Evolutionary conservation across 2,797 vertebrate genomes (phyloP), one percentile per base, ranked within the genome.

Genomic region (Oryzias dopingdopingensis): DNA sequence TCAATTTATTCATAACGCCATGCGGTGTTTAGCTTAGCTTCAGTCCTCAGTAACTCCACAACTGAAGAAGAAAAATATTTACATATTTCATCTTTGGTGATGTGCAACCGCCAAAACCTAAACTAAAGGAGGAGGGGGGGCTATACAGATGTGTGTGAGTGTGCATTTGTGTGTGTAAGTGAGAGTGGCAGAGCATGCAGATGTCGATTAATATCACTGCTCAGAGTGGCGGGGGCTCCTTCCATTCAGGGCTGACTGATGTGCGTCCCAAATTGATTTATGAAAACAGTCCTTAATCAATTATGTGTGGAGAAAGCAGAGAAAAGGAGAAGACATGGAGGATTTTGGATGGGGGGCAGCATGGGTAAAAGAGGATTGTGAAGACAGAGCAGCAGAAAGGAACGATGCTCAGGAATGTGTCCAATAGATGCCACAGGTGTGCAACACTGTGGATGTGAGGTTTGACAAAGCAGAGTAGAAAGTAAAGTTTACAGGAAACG

Each of bases 211-310:
- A 90, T 85, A 85, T 74, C 16, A 29, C 65, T 49, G 65, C 78
- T 70, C 78, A 66, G 81, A 74, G 77, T 82, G 32, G 32, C 3
- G 78, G 51, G 80, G 82, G 55, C 67, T 40, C 69, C 88, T 86
- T 91, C 93, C 93, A 95, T 97, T 96, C 93, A 95, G 86, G 90
- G 91, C 93, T 97, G 96, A 98, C 94, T 96, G 96, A 98, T 97
- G 95, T 96, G 94, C 96, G 88, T 98, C 94, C 93, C 97, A 96
- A 98, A 98, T 97, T 97, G 96, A 96, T 97, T 96, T 97, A 97
- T 97, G 94, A 95, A 95, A 96, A 90, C 67, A 81, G 85, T 77
- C 92, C 91, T 92, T 96, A 97, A 98, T 98, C 96, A 96, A 97
- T 97, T 98, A 97, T 95, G 95, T 70, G 95, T 95, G 94, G 93